phyloP scores from a whole-genome alignment of 2,797 vertebrate genomes.

The Chromis chromis region DNA sequence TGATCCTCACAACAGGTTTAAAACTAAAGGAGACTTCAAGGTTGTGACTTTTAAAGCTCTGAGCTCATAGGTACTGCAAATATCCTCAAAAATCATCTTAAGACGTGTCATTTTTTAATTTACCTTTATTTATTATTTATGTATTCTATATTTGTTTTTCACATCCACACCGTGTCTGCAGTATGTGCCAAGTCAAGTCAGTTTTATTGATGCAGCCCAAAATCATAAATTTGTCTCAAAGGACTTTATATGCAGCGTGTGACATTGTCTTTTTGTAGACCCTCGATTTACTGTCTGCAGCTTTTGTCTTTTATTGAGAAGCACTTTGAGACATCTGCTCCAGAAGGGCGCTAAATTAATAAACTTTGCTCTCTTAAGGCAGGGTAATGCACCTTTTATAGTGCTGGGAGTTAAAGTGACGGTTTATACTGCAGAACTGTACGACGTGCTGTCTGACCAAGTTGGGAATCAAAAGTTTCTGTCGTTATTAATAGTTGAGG shows the following conservation, averaged over 20 bases:
- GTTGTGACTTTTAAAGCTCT: background rate
- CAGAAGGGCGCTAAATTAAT: background rate
- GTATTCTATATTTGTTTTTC: background rate
- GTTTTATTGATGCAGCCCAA: background rate
- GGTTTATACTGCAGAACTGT: too few species aligned
- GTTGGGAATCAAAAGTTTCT: background rate
- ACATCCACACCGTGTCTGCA: background rate
- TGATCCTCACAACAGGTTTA: background rate
- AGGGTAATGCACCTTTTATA: background rate
- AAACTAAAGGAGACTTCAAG: background rate
- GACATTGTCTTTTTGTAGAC: background rate
- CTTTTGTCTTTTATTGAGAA: background rate
- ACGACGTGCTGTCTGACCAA: background rate
- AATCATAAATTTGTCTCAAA: background rate
- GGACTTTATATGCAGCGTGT: background rate
- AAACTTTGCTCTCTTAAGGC: background rate
- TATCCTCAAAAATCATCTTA: too few species aligned
- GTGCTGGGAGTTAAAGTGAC: background rate
- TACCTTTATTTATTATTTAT: too few species aligned
- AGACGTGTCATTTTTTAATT: too few species aligned
- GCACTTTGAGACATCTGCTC: background rate
- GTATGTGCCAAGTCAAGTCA: background rate
- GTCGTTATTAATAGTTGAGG: too few species aligned
- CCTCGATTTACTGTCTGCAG: background rate
- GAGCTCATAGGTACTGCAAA: background rate